Percentiles rank a stretch among this genome's conserved stretches.
phyloP scores from a whole-genome alignment of 2,113 vertebrate genomes.

The Pungitius pungitius region DNA sequence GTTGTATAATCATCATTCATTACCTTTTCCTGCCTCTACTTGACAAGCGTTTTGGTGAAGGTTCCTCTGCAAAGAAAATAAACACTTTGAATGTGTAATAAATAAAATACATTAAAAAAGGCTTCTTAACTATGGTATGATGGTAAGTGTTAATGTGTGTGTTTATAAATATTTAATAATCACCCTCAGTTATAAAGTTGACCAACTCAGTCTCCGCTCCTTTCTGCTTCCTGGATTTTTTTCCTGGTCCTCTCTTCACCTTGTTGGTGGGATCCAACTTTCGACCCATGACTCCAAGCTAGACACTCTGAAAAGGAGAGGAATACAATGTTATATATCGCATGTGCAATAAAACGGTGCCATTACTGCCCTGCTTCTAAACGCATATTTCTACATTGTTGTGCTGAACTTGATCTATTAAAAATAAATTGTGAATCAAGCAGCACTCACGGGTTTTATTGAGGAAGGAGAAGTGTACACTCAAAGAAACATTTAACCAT shows the following conservation, averaged over 20 bases:
- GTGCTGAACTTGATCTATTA: background rate
- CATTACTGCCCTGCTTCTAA: too few relatives aligned
- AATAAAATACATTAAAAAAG: background rate
- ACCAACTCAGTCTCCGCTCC: conserved; percentile 90
- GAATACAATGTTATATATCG: background rate
- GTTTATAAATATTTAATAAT: conserved; percentile 9
- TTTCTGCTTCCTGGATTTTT: conserved; percentile 90
- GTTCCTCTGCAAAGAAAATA: conserved; percentile 55
- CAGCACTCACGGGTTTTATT: background rate
- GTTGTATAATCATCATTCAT: conserved; percentile 17
- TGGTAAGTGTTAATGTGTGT: background rate
- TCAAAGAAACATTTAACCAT: background rate
- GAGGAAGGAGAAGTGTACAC: background rate
- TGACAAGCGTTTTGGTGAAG: conserved; percentile 84
- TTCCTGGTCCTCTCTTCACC: conserved; percentile 90
- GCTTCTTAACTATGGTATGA: background rate
- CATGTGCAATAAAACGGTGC: background rate
- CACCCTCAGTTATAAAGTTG: conserved; percentile 81
- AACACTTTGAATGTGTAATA: background rate
- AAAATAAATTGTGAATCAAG: background rate
- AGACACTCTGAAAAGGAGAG: conserved; percentile 24
- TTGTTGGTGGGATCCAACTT: conserved; percentile 88
- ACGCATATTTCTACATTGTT: background rate
- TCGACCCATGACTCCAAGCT: conserved; percentile 85
- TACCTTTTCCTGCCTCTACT: conserved; percentile 88